phyloP scores from a whole-genome alignment of 1,140 invertebrate genomes.

The Heliothis subflexa region DNA sequence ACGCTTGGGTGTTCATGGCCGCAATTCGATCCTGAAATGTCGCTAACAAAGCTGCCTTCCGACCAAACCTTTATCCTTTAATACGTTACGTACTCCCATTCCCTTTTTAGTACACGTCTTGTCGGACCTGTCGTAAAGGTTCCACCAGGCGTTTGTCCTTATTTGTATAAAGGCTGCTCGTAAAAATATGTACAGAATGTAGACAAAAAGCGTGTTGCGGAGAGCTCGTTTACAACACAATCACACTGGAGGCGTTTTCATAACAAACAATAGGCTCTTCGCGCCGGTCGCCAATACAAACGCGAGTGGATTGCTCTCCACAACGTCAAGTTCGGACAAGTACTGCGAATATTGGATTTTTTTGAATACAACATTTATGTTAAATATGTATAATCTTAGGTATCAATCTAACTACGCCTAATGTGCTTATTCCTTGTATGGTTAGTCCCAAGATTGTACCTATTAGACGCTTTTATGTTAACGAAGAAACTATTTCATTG shows the following conservation, averaged over 20 bases:
- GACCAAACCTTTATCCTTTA: conserved; percentile 13
- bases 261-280: conserved; percentile 56
- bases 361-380: neutral
- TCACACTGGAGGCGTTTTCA: conserved; percentile 55
- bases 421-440: no score
- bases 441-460: no score
- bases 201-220: conserved; percentile 39
- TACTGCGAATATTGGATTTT: neutral
- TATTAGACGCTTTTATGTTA: no score
- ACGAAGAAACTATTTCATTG: no score
- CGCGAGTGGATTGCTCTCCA: conserved; percentile 55
- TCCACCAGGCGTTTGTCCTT: neutral
- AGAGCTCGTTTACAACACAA: conserved; percentile 53
- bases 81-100: conserved; percentile 18
- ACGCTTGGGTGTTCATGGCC: conserved; percentile 24
- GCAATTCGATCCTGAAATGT: conserved; percentile 33
- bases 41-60: conserved; percentile 11
- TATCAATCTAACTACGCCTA: no score
- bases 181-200: conserved; percentile 41
- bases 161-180: conserved; percentile 4
- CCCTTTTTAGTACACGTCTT: conserved; percentile 9
- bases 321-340: conserved; percentile 45
- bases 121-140: conserved; percentile 18
- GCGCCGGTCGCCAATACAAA: conserved; percentile 43
- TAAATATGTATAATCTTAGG: no score